Percentiles rank a stretch among this genome's conserved stretches.
Evolutionary conservation across 2,888 invertebrate species (phyloP).

Genomic region (Noctua janthe): DNA sequence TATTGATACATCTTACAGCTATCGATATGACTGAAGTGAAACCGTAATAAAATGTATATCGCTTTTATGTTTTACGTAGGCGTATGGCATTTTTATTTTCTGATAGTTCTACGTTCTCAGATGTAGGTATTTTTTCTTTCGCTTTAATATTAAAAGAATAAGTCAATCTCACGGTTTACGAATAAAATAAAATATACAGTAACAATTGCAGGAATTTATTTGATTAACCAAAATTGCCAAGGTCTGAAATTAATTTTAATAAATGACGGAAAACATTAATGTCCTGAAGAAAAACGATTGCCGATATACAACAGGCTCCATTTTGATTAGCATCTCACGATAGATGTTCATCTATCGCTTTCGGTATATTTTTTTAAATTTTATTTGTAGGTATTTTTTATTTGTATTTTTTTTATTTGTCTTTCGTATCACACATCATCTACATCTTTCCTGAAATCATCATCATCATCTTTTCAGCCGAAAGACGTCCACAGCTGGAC

Average conservation of each 20-base stretch:
- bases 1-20: slow-evolving; percentile 50
- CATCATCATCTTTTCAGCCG: too few relatives aligned
- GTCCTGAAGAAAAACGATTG: too few relatives aligned
- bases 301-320: too few relatives aligned
- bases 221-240: background rate
- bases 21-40: slow-evolving; percentile 50
- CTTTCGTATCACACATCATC: too few relatives aligned
- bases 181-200: background rate
- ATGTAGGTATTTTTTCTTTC: background rate
- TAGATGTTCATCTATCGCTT: too few relatives aligned
- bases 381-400: too few relatives aligned
- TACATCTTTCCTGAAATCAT: too few relatives aligned
- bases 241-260: background rate
- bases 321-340: too few relatives aligned
- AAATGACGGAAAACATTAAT: too few relatives aligned
- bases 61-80: slow-evolving; percentile 29
- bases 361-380: too few relatives aligned
- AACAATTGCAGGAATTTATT: background rate
- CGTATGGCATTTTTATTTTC: slow-evolving; percentile 37
- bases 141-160: background rate
- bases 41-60: slow-evolving; percentile 38
- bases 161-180: background rate
- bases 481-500: too few relatives aligned
- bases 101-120: slow-evolving; percentile 13
- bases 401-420: too few relatives aligned